These are phyloP conservation scores for Deilephila porcellus DNA, from an alignment of 2,888 invertebrate genomes.

Conservation along the genomic window DNA sequence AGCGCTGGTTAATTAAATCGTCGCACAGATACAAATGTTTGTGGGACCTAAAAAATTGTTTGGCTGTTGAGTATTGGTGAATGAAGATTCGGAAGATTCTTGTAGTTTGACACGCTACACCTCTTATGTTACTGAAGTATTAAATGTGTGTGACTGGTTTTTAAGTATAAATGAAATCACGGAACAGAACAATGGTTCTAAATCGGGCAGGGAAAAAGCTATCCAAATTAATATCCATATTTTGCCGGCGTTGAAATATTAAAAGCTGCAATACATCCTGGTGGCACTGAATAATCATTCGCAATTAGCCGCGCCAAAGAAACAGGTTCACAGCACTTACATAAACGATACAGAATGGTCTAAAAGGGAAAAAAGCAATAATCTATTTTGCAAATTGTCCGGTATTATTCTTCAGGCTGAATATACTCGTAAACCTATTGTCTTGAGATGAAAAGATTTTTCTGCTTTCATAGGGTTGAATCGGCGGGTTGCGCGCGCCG, in stretches of 20 bases:
- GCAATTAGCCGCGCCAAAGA: constrained; percentile 44
- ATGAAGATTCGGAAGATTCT: too few species aligned
- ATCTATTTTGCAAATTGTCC: constrained; percentile 35
- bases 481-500: too few species aligned
- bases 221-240: constrained; percentile 37
- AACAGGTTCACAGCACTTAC: constrained; percentile 35
- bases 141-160: not conserved
- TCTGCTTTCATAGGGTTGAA: constrained; percentile 5
- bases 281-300: constrained; percentile 46
- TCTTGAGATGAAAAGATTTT: constrained; percentile 29
- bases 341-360: constrained; percentile 30
- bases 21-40: too few species aligned
- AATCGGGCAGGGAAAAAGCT: constrained; percentile 23
- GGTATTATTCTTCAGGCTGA: constrained; percentile 28
- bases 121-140: too few species aligned
- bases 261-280: constrained; percentile 45
- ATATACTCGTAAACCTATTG: constrained; percentile 30
- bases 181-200: too few species aligned
- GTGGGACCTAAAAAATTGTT: too few species aligned
- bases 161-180: not conserved
- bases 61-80: too few species aligned
- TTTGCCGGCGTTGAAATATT: constrained; percentile 40
- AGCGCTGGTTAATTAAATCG: too few species aligned
- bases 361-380: constrained; percentile 36
- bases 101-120: too few species aligned